Conservation (phyloP, 1,140 invertebrate genomes). For the Adelges cooleyi region DNA sequence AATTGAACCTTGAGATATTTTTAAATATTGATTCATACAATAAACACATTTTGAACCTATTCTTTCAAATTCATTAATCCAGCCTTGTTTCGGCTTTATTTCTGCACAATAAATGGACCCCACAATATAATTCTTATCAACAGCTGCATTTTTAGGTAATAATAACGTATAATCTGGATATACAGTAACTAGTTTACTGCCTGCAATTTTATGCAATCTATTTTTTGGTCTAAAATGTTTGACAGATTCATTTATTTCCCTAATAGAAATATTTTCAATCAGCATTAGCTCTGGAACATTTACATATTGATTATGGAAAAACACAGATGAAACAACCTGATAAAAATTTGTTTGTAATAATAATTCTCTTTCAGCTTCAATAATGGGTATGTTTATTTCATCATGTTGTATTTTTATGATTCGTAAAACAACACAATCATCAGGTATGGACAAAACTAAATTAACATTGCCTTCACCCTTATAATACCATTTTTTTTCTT, state of each 20-base stretch:
- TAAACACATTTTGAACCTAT: neutral
- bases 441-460: constrained; percentile 7
- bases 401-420: neutral
- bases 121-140: neutral
- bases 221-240: neutral
- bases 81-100: constrained; percentile 28
- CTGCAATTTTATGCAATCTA: neutral
- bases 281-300: too few species aligned
- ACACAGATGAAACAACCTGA: too few species aligned
- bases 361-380: too few species aligned
- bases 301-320: too few species aligned
- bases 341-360: too few species aligned
- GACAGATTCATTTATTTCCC: too few species aligned
- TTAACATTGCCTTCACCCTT: constrained; percentile 23
- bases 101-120: neutral
- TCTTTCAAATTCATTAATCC: neutral
- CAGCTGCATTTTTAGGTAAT: neutral
- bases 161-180: neutral
- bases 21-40: constrained; percentile 23
- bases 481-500: neutral
- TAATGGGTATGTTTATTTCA: too few species aligned
- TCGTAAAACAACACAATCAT: neutral
- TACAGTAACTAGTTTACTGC: neutral
- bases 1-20: neutral
- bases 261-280: too few species aligned